These are phyloP conservation scores for Chondrilla cf. caribensis DNA, from an alignment of 37 sponge, comb jelly and placozoan genomes.

Conservation along the genomic window DNA sequence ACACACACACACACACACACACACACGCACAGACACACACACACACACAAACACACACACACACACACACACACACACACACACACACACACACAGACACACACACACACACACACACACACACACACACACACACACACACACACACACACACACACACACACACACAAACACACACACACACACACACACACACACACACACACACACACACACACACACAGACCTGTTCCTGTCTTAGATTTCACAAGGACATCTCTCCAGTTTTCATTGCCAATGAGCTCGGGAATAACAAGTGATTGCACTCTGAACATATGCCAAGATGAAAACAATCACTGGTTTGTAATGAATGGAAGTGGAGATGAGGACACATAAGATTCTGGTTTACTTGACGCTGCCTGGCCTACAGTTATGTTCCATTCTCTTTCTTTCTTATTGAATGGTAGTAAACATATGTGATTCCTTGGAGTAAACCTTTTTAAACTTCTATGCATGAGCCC, in stretches of 20 bases:
- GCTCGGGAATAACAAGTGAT: background rate
- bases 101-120: background rate
- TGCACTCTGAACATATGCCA: too few species aligned
- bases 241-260: conserved; percentile 14
- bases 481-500: too few species aligned
- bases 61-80: background rate
- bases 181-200: background rate
- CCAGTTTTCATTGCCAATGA: background rate
- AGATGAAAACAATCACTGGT: too few species aligned
- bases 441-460: too few species aligned
- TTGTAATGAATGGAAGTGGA: too few species aligned
- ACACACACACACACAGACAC: background rate
- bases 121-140: conserved; percentile 3
- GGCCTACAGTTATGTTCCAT: too few species aligned
- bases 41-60: background rate
- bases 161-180: conserved; percentile 2
- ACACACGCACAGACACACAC: background rate
- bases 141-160: background rate
- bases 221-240: conserved; percentile 27
- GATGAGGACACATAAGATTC: too few species aligned
- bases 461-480: too few species aligned
- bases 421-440: too few species aligned
- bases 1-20: background rate
- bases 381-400: too few species aligned
- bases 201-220: background rate